Conservation (phyloP, 1,140 invertebrate species). For the Dendrolimus kikuchii region DNA sequence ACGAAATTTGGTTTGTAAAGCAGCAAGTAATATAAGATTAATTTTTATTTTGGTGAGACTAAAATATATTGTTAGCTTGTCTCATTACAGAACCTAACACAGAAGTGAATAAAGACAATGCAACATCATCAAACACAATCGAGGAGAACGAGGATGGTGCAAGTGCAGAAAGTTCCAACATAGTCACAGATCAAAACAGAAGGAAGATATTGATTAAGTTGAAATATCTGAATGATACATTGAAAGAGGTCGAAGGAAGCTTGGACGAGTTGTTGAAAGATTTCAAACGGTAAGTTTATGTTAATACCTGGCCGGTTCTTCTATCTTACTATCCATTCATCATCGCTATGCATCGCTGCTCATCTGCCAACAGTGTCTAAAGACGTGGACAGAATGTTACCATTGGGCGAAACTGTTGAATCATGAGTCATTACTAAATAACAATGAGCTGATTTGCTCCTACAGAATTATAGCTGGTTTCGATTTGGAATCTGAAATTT, state of each 20-base stretch:
- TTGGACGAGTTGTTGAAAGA: constrained; percentile 84
- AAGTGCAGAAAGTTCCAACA: constrained; percentile 4
- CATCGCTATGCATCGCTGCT: too few species aligned
- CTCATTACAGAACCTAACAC: neutral
- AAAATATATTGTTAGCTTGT: neutral
- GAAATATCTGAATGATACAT: constrained; percentile 91
- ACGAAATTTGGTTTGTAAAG: too few species aligned
- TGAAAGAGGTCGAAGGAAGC: constrained; percentile 84
- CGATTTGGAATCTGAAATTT: too few species aligned
- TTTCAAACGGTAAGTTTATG: constrained; percentile 84
- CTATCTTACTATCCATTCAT: constrained; percentile 30
- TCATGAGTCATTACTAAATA: too few species aligned
- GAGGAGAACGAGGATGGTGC: constrained; percentile 9
- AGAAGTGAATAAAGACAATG: constrained; percentile 5
- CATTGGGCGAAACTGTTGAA: too few species aligned
- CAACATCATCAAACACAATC: neutral
- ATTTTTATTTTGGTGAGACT: too few species aligned
- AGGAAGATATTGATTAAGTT: constrained; percentile 77
- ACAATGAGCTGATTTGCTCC: too few species aligned
- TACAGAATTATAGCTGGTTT: too few species aligned
- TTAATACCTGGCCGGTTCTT: neutral
- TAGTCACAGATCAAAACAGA: constrained; percentile 9
- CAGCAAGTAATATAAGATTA: too few species aligned
- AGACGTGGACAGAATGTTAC: too few species aligned
- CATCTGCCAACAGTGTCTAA: too few species aligned